Evolutionary conservation across 2,113 vertebrate genomes (phyloP).

Genomic region (Archocentrus centrarchus): DNA sequence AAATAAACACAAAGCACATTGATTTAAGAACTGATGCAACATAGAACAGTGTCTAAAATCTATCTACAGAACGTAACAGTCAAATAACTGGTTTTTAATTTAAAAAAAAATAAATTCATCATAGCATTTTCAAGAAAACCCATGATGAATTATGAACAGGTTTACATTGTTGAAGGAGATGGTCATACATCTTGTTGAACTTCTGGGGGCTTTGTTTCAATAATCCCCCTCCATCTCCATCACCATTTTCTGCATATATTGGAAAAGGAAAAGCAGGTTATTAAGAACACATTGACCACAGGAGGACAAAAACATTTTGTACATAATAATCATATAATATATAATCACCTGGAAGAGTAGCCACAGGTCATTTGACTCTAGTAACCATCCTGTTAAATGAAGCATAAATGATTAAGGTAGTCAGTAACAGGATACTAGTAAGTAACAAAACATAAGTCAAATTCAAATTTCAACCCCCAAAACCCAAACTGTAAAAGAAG

Average conservation of each 20-base stretch:
- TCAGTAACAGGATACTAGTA: background rate
- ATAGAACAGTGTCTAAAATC: background rate
- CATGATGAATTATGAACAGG: background rate
- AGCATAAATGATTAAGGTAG: background rate
- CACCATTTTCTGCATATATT: background rate
- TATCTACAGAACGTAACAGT: background rate
- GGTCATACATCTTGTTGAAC: background rate
- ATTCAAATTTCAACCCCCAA: too few species aligned
- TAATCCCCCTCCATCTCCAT: background rate
- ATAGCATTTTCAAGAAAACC: too few species aligned
- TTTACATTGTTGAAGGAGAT: background rate
- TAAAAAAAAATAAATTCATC: too few species aligned
- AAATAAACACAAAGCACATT: background rate
- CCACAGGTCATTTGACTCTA: background rate
- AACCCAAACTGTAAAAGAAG: too few species aligned
- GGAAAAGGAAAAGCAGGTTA: background rate
- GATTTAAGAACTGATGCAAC: background rate
- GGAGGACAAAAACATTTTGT: background rate
- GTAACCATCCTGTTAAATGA: constrained; percentile 36
- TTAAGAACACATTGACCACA: background rate
- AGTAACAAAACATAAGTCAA: too few species aligned
- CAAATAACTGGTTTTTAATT: too few species aligned
- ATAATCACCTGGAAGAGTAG: constrained; percentile 32
- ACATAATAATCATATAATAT: background rate
- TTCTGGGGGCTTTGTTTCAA: background rate